Evolutionary conservation across 2,888 invertebrate species (phyloP).

Genomic region (Folsomia manolachei): DNA sequence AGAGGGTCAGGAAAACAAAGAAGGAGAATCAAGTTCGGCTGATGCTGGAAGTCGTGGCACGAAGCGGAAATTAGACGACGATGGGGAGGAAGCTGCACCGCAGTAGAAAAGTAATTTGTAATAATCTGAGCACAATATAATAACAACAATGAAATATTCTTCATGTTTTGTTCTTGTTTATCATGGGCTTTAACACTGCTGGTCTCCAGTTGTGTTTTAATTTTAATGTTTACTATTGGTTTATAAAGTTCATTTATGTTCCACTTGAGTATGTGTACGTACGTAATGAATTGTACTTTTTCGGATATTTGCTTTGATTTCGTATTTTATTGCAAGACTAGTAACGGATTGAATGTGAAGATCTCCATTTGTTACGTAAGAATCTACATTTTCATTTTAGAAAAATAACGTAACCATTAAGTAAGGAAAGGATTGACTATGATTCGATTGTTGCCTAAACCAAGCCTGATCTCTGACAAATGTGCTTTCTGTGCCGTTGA

Average conservation of each 20-base stretch:
- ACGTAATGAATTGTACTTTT: too few species aligned
- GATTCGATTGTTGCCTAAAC: conserved; percentile 4
- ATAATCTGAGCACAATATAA: neutral
- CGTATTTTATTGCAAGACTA: too few species aligned
- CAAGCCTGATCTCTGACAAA: neutral
- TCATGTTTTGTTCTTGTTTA: too few species aligned
- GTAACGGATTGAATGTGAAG: neutral
- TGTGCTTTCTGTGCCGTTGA: conserved; percentile 7
- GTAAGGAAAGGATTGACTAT: neutral
- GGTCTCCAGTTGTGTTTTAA: too few species aligned
- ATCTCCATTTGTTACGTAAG: neutral
- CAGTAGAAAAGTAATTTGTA: neutral
- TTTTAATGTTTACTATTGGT: too few species aligned
- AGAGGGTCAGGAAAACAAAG: neutral
- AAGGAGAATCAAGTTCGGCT: conserved; percentile 6
- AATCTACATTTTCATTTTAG: too few species aligned
- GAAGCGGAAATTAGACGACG: conserved; percentile 38
- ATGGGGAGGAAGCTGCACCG: conserved; percentile 25
- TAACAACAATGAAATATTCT: neutral
- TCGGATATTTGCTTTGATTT: too few species aligned
- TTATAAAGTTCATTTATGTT: too few species aligned
- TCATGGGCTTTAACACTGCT: too few species aligned
- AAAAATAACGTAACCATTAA: neutral
- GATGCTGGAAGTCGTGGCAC: conserved; percentile 24
- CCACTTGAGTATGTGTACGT: too few species aligned